These are phyloP conservation scores for Asobara japonica DNA, from an alignment of 1,140 invertebrate genomes.

Conservation along the genomic window DNA sequence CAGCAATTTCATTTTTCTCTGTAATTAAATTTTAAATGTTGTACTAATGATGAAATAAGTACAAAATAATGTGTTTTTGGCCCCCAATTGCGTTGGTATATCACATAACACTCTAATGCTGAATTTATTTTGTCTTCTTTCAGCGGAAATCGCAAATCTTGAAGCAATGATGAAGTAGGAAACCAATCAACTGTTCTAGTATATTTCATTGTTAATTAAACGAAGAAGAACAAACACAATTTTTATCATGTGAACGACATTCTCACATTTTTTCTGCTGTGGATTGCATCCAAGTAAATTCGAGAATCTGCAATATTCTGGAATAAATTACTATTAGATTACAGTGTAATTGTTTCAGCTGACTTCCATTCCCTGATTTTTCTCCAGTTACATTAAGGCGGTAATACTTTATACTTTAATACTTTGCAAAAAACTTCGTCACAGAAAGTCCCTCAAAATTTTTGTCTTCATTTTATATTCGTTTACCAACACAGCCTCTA, in stretches of 20 bases:
- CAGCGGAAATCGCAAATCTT: constrained; percentile 41
- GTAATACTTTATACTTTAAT: too few relatives aligned
- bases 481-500: too few relatives aligned
- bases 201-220: constrained; percentile 18
- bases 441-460: too few relatives aligned
- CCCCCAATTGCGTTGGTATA: too few relatives aligned
- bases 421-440: too few relatives aligned
- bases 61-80: too few relatives aligned
- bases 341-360: background rate
- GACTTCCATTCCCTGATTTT: background rate
- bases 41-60: too few relatives aligned
- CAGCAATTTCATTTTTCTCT: too few relatives aligned
- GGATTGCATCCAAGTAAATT: background rate
- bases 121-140: constrained; percentile 33
- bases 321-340: background rate
- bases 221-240: background rate
- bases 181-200: constrained; percentile 27
- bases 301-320: background rate
- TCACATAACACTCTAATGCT: too few relatives aligned
- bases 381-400: too few relatives aligned
- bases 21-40: too few relatives aligned
- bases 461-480: too few relatives aligned
- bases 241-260: constrained; percentile 13
- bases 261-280: background rate
- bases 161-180: constrained; percentile 26